Conservation (phyloP, 2,888 invertebrate species). For the Leptopterna dolabrata region DNA sequence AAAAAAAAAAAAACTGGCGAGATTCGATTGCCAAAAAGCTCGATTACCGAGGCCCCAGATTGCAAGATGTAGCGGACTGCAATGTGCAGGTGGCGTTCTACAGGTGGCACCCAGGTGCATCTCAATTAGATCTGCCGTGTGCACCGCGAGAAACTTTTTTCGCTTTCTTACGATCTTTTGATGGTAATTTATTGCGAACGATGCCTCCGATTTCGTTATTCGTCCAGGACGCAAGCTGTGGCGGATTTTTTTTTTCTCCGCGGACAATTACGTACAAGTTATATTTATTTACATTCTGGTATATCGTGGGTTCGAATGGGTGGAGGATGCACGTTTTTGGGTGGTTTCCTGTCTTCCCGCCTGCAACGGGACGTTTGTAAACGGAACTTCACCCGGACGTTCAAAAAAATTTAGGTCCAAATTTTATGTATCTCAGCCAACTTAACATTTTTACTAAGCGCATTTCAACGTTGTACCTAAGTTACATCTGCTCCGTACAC, state of each 20-base stretch:
- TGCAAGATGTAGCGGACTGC: neutral
- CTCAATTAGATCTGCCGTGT: neutral
- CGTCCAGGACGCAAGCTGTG: neutral
- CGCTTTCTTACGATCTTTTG: neutral
- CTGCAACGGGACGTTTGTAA: no score
- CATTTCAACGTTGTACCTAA: no score
- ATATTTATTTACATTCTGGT: no score
- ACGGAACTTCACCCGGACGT: no score
- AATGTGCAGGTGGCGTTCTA: neutral
- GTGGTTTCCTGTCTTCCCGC: no score
- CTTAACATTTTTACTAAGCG: no score
- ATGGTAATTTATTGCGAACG: neutral
- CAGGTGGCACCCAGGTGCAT: neutral
- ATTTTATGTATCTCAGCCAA: no score
- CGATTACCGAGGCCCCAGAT: neutral
- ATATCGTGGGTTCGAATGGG: no score
- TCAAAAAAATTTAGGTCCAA: no score
- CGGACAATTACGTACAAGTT: no score
- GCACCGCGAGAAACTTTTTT: neutral
- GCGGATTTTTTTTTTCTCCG: neutral
- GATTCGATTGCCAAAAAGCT: neutral
- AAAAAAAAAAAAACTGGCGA: neutral
- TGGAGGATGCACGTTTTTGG: no score
- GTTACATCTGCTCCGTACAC: no score
- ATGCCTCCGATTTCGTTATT: neutral